Evolutionary conservation across 2,888 invertebrate species (phyloP), one percentile per base, ranked within the genome.

Genomic region (Philhelius pedissequus): DNA sequence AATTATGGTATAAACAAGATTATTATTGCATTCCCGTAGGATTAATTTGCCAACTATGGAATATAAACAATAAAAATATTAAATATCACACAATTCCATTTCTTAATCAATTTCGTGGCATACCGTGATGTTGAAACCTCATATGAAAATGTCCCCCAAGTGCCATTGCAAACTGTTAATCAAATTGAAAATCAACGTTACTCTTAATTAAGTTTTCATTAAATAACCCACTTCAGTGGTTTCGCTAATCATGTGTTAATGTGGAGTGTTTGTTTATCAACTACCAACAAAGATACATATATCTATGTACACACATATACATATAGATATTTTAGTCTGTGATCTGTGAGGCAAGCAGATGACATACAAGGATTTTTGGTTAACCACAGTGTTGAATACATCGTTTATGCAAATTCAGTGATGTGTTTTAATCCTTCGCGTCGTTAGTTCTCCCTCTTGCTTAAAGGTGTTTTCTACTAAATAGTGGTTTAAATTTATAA

Each of bases 331-430:
- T n/a, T n/a, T 5, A 1, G 15, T 4, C 2, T 35, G 52, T 20
- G 74, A 74, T 60, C 45, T 70, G 66, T 50, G 77, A 45, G 71
- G 40, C 40, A 52, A 58, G 56, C 70, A 75, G 64, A 81, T 75
- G 81, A 81, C 81, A 80, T 52, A 11, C 50, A 56, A 71, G 76
- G 76, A 58, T 71, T 71, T 76, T 76, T 66, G 76, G 76, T 76
- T 76, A 71, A 81, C 81, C 76, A 81, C 75, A 70, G 45, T 68
- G 66, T 32, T 66, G 76, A 76, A 58, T 58, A 58, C 25, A 81
- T 81, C 54, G 52, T 38, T 82, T 82, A 82, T 76, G 81, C 81
- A 82, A 82, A 82, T 82, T 52, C 71, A 22, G 5, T 52, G 43
- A 60, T 68, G 71, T 27, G 30, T 43, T 52, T 54, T 76, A 82